Conservation (phyloP, 2,797 vertebrate genomes). For the Clamator glandarius region DNA sequence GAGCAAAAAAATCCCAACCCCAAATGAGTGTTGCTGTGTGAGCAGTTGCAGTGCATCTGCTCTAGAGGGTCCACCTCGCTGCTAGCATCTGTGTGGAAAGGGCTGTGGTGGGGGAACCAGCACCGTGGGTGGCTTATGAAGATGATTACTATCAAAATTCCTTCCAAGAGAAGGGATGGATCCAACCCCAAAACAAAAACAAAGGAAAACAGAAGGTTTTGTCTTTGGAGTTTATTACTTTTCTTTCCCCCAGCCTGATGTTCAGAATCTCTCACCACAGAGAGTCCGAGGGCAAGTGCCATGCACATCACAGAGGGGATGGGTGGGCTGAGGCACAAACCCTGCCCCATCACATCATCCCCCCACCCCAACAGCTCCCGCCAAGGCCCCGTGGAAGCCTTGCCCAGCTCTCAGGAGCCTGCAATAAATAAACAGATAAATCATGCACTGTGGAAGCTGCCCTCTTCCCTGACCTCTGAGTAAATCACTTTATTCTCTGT, state of each 20-base stretch:
- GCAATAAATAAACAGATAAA: not conserved
- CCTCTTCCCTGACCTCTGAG: not conserved
- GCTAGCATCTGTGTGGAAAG: not conserved
- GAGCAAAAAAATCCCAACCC: not conserved
- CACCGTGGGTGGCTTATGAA: not conserved
- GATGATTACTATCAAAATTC: not conserved
- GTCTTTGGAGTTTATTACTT: not conserved
- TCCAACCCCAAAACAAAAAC: not conserved
- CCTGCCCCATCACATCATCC: not conserved
- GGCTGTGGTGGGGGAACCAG: not conserved
- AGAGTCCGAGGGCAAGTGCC: fast-evolving
- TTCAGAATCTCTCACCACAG: fast-evolving
- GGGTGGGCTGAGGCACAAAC: not conserved
- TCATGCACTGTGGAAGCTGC: not conserved
- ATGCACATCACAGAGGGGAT: fast-evolving
- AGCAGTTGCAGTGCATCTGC: not conserved
- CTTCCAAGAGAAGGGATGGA: not conserved
- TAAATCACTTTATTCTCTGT: not conserved
- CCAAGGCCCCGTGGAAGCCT: not conserved
- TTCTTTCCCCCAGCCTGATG: not conserved
- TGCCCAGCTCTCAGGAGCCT: not conserved
- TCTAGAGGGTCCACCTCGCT: not conserved
- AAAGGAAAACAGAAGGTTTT: not conserved
- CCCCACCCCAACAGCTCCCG: not conserved
- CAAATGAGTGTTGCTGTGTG: not conserved